These are phyloP conservation scores for Diprion similis DNA, from an alignment of 1,140 invertebrate genomes.

Conservation along the genomic window DNA sequence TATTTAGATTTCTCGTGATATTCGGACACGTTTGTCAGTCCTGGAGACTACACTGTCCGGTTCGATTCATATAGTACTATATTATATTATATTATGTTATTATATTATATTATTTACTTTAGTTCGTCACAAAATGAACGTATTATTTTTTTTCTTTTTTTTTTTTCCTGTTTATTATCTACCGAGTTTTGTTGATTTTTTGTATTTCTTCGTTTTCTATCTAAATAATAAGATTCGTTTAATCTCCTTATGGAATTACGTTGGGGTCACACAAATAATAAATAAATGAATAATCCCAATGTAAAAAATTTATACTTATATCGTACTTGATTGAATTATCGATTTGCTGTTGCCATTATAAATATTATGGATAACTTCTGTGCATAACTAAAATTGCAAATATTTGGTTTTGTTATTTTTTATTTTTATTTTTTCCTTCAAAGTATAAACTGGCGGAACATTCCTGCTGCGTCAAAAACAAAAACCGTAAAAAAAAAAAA, in stretches of 20 bases:
- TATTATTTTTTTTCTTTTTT: background rate
- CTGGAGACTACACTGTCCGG: slow-evolving; percentile 13
- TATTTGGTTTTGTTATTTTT: background rate
- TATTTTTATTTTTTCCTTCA: background rate
- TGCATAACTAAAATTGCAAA: too few relatives aligned
- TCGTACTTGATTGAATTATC: too few relatives aligned
- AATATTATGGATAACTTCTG: too few relatives aligned
- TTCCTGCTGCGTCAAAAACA: too few relatives aligned
- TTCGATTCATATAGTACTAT: slow-evolving; percentile 14
- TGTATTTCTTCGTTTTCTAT: slow-evolving; percentile 18
- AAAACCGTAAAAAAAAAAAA: too few relatives aligned
- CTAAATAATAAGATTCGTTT: slow-evolving; percentile 13
- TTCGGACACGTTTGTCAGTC: slow-evolving; percentile 8
- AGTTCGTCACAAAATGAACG: slow-evolving; percentile 3
- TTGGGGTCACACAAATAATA: too few relatives aligned
- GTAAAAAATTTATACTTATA: too few relatives aligned
- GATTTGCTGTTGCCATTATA: too few relatives aligned
- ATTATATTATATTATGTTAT: slow-evolving; percentile 16
- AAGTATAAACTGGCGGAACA: too few relatives aligned
- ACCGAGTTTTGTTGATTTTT: slow-evolving; percentile 18
- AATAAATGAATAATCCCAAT: too few relatives aligned
- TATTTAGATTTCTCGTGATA: slow-evolving; percentile 16
- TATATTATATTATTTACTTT: slow-evolving; percentile 20
- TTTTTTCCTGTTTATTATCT: slow-evolving; percentile 1
- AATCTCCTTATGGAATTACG: slow-evolving; percentile 11